phyloP scores from a whole-genome alignment of 2,113 vertebrate genomes.

The Hippocampus abdominalis region DNA sequence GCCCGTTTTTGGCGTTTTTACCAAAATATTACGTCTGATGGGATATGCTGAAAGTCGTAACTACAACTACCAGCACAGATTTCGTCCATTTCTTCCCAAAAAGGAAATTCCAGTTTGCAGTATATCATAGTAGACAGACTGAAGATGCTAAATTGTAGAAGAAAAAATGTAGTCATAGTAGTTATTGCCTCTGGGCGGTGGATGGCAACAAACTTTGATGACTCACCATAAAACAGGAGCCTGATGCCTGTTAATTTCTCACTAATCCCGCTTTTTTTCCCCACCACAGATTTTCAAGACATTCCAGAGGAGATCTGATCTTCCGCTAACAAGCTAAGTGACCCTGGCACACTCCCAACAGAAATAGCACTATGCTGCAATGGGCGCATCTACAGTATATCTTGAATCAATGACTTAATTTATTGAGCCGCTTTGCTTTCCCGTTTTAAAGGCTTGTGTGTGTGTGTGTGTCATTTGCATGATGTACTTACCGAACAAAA shows the following conservation, averaged over 20 bases:
- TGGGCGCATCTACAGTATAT: background rate
- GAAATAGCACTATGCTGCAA: background rate
- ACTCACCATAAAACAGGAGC: too few species aligned
- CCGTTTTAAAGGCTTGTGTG: conserved; percentile 19
- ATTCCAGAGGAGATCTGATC: conserved; percentile 79
- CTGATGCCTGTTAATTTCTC: background rate
- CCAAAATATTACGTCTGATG: too few species aligned
- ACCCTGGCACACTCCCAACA: background rate
- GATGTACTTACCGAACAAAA: conserved; percentile 28
- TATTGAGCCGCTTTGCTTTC: conserved; percentile 35
- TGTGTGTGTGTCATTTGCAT: conserved; percentile 27
- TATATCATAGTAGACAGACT: too few species aligned
- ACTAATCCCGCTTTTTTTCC: conserved; percentile 3
- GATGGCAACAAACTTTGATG: too few species aligned
- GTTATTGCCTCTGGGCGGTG: too few species aligned
- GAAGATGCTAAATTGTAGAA: too few species aligned
- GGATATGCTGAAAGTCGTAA: too few species aligned
- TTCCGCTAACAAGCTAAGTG: background rate
- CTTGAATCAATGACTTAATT: conserved; percentile 3
- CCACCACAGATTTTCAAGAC: conserved; percentile 81
- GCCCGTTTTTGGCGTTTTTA: too few species aligned
- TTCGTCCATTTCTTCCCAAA: too few species aligned
- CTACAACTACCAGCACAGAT: too few species aligned
- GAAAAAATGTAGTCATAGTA: too few species aligned
- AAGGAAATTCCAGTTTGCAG: too few species aligned